Conservation (phyloP, 2,888 invertebrate species). For the Kryphioiulus occultus region DNA sequence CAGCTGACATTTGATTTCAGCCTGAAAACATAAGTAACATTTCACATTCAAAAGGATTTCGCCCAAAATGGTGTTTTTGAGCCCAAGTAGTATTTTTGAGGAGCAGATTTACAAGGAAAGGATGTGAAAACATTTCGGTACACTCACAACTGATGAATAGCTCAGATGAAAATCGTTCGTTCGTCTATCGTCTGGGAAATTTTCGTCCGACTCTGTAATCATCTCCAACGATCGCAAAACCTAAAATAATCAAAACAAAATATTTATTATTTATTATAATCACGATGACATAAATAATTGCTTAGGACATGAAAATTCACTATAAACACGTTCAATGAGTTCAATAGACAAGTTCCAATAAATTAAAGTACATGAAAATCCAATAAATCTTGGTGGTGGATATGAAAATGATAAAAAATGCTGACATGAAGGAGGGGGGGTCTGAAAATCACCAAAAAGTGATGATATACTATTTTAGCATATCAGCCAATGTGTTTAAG, state of each 20-base stretch:
- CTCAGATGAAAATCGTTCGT: constrained; percentile 37
- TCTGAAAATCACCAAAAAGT: no score
- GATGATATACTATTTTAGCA: no score
- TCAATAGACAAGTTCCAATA: no score
- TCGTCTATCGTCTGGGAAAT: constrained; percentile 39
- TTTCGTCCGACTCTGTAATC: not conserved
- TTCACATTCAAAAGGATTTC: no score
- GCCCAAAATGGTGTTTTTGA: no score
- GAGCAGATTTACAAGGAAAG: not conserved
- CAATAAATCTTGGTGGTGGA: no score
- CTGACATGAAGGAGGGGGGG: no score
- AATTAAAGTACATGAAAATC: no score
- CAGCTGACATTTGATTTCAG: constrained; percentile 45
- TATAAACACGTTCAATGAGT: not conserved
- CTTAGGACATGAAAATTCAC: not conserved
- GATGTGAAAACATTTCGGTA: not conserved
- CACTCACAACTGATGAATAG: constrained; percentile 38
- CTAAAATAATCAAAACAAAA: not conserved
- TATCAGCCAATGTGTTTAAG: no score
- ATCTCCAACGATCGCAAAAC: not conserved
- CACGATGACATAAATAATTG: not conserved
- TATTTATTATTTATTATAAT: not conserved
- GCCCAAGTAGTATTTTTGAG: no score
- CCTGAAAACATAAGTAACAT: not conserved
- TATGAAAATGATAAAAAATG: no score